Conservation (phyloP, 2,797 vertebrate species). For the Silurus aristotelis region DNA sequence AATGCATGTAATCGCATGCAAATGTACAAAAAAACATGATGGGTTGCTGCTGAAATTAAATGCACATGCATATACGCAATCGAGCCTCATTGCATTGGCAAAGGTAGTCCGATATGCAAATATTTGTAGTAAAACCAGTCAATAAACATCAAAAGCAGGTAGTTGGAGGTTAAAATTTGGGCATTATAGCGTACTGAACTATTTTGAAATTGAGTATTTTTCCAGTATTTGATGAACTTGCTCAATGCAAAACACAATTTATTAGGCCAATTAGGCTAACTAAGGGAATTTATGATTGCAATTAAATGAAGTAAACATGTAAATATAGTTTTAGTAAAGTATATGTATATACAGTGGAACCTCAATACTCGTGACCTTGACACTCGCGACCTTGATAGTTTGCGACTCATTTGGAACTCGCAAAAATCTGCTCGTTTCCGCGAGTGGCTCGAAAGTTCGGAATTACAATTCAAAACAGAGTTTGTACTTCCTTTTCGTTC, state of each 20-base stretch:
- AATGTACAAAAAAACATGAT: conserved; percentile 23
- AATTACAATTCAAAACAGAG: no score
- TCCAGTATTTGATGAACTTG: background rate
- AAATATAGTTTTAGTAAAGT: no score
- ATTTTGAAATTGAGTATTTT: background rate
- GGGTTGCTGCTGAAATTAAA: background rate
- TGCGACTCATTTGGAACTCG: no score
- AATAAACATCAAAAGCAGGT: background rate
- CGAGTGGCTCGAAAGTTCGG: no score
- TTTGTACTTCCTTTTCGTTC: no score
- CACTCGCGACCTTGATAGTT: no score
- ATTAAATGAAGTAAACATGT: background rate
- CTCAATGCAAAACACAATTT: no score
- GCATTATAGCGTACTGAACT: background rate
- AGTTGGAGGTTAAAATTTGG: no score
- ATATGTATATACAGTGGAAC: no score
- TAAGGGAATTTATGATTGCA: background rate
- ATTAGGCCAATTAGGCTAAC: no score
- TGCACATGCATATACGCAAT: background rate
- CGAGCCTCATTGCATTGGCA: background rate
- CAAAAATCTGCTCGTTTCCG: no score
- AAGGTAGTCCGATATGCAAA: background rate
- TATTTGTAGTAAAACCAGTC: background rate
- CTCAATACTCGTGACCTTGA: no score
- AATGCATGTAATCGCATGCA: conserved; percentile 2